Conservation (phyloP, 2,113 vertebrate genomes). For the Dermatemys mawii region DNA sequence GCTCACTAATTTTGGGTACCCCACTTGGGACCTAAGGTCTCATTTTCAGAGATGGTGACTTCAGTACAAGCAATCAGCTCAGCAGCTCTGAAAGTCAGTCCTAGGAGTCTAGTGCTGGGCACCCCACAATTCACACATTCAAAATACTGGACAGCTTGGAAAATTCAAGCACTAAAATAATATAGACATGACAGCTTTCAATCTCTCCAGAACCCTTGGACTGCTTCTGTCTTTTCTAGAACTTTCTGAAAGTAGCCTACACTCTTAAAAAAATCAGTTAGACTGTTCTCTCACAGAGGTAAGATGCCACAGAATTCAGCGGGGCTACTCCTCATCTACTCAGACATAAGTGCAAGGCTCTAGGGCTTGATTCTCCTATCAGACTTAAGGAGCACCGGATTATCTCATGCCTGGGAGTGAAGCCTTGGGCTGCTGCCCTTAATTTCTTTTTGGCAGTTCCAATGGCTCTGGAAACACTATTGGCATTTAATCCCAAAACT, state of each 20-base stretch:
- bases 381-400: neutral
- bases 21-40: neutral
- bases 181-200: neutral
- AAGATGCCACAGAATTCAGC: fast-evolving
- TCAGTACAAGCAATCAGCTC: neutral
- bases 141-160: neutral
- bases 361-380: neutral
- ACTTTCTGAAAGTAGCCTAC: neutral
- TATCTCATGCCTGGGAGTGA: neutral
- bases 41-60: neutral
- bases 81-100: neutral
- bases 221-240: neutral
- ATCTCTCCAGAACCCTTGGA: neutral
- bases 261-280: neutral
- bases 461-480: neutral
- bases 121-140: neutral
- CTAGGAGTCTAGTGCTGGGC: neutral
- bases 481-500: neutral
- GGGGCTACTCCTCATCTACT: neutral
- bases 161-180: neutral
- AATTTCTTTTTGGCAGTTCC: neutral
- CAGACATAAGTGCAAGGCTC: neutral
- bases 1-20: neutral
- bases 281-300: neutral
- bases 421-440: neutral